Base-by-base conservation (phyloP, 2,888 invertebrate genomes). In the Eupithecia pulchellata region DNA sequence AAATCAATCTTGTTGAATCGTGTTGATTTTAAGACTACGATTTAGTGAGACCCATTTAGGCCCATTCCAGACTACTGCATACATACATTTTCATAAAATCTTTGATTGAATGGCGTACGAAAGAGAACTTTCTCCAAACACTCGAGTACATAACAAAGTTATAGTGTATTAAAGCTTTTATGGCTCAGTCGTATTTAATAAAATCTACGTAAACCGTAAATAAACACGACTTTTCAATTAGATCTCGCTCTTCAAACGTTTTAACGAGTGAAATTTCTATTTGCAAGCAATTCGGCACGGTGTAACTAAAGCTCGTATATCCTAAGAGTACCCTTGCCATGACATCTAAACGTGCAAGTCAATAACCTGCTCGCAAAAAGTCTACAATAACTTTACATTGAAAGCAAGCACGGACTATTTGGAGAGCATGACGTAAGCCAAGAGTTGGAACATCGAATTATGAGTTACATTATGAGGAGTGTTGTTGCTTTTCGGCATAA, bases 301-400 rank as follows among this genome's bases (percentile, higher is more conserved):
- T 79, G 77, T 78, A 76, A 78, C 70, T 70, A 77, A 61, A 77
- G 79, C 77, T 75, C 69, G 69, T 78, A 76, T 76, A 76, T 76
- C 71, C 75, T 74, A 68, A 70, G 73, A 52, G 74, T 89, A 91
- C 89, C 94, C 93, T 94, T 93, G 91, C 84, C 88, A 75, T 91
- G 94, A 94, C 93, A 91, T 93, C 90, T 86, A 91, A 88, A 82
- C 64, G 79, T 72, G 71, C 81, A 85, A 89, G 93, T 91, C 93
- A 92, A 91, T 89, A 91, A 92, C 92, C 93, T 83, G 86, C 78
- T 79, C 78, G 86, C 87, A 89, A 91, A 92, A 93, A 89, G n/a
- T 84, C 83, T 84, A 89, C 89, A 91, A 89, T 89, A 89, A 89
- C 85, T 89, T 84, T 82, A 86, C 88, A 91, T 89, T 89, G 89